These are phyloP conservation scores for Drosophila algonquin DNA, from an alignment of 2,888 invertebrate genomes.

Conservation along the genomic window DNA sequence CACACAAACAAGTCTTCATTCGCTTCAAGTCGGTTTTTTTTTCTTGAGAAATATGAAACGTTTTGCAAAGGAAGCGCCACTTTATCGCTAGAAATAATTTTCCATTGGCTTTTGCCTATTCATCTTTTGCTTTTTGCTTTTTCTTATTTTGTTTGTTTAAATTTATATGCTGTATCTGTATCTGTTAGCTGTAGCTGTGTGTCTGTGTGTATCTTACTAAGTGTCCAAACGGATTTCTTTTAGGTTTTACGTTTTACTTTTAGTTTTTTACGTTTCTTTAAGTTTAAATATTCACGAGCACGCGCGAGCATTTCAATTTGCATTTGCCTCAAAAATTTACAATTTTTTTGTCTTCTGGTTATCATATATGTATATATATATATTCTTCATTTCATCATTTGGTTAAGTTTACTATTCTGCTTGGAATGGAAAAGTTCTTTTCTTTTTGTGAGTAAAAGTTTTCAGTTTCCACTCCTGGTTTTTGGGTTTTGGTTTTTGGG, in stretches of 20 bases:
- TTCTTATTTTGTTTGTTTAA: conserved; percentile 28
- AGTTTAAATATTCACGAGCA: conserved; percentile 75
- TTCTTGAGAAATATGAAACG: conserved; percentile 76
- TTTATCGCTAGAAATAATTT: conserved; percentile 65
- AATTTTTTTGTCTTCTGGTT: conserved; percentile 38
- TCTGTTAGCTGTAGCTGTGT: conserved; percentile 34
- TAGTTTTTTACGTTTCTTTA: conserved; percentile 35
- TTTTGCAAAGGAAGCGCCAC: conserved; percentile 77
- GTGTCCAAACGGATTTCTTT: conserved; percentile 18
- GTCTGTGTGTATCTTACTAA: conserved; percentile 25
- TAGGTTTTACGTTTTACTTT: conserved; percentile 30
- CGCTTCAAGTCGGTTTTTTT: conserved; percentile 43
- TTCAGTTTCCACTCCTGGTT: conserved; percentile 52
- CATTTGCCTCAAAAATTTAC: conserved; percentile 58
- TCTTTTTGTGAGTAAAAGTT: conserved; percentile 62
- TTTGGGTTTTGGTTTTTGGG: conserved; percentile 31
- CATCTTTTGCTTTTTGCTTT: conserved; percentile 38
- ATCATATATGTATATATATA: conserved; percentile 36
- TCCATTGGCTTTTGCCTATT: conserved; percentile 29
- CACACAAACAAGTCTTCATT: conserved; percentile 6
- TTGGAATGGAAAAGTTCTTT: conserved; percentile 57
- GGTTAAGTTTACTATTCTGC: conserved; percentile 60
- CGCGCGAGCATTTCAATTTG: conserved; percentile 72
- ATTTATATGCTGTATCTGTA: conserved; percentile 35
- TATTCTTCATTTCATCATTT: conserved; percentile 21